Conservation (phyloP, 35 echinoderm and acorn worm species). For the Lytechinus variegatus region DNA sequence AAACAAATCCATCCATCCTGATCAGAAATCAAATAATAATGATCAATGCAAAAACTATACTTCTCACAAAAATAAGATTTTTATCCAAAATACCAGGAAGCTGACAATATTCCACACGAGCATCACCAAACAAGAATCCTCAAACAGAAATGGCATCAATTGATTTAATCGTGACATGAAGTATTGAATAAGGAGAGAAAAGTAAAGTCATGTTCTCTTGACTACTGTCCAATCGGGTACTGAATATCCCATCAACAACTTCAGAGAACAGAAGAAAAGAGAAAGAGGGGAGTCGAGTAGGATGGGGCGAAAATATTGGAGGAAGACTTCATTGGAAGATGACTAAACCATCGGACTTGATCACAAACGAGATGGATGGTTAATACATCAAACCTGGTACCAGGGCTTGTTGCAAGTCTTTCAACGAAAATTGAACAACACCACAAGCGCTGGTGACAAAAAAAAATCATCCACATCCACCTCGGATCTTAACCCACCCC, state of each 20-base stretch:
- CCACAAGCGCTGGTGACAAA: not conserved
- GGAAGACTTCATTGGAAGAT: not conserved
- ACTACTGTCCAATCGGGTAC: not conserved
- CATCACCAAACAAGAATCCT: not conserved
- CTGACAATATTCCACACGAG: not conserved
- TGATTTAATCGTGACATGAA: not conserved
- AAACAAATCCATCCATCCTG: too few species aligned
- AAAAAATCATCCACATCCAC: not conserved
- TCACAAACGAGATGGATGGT: slow-evolving; percentile 5
- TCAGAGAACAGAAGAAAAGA: not conserved
- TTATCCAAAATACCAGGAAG: not conserved
- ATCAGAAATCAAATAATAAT: too few species aligned
- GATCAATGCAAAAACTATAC: too few species aligned
- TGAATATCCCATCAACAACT: not conserved
- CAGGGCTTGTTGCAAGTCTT: slow-evolving; percentile 4
- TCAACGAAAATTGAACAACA: slow-evolving; percentile 22
- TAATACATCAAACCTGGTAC: not conserved
- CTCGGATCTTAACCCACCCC: not conserved
- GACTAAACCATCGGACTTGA: not conserved
- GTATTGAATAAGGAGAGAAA: not conserved
- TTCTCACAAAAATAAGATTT: not conserved
- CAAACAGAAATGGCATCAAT: not conserved
- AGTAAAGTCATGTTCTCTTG: not conserved
- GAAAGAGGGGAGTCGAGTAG: not conserved
- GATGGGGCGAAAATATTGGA: not conserved